Percentiles rank a stretch among this genome's conserved stretches.
Conservation (phyloP, 2,113 vertebrate species). For the Centropus unirufus region DNA sequence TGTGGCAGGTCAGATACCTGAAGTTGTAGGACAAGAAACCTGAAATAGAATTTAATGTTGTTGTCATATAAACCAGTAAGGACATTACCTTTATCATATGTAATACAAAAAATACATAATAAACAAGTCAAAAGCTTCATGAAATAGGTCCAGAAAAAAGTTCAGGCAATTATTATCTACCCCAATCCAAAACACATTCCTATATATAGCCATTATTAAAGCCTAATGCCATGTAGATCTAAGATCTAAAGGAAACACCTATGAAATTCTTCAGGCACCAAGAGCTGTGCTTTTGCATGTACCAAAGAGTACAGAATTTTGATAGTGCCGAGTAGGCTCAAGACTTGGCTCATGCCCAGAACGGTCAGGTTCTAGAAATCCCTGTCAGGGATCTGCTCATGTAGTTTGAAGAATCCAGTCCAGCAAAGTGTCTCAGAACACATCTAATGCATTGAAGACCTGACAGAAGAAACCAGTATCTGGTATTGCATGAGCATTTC, state of each 20-base stretch:
- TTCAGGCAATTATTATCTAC: neutral
- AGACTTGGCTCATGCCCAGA: neutral
- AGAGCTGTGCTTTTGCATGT: neutral
- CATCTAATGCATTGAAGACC: fast-evolving
- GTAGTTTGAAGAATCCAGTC: neutral
- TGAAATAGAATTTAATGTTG: conserved; percentile 2
- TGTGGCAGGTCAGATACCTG: neutral
- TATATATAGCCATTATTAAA: neutral
- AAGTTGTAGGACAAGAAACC: neutral
- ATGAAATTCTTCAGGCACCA: neutral
- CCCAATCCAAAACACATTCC: neutral
- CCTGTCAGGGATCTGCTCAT: neutral
- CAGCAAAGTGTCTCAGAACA: neutral
- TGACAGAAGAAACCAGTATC: neutral
- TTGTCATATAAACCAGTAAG: neutral
- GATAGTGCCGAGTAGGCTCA: neutral
- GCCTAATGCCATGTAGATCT: neutral
- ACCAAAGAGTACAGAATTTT: neutral
- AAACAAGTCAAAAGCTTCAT: neutral
- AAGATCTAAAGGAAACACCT: neutral
- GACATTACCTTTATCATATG: neutral
- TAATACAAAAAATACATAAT: neutral
- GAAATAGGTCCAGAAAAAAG: neutral
- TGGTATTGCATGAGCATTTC: neutral
- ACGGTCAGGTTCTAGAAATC: neutral